Conservation (phyloP, 2,888 invertebrate species). For the Dione juno region DNA sequence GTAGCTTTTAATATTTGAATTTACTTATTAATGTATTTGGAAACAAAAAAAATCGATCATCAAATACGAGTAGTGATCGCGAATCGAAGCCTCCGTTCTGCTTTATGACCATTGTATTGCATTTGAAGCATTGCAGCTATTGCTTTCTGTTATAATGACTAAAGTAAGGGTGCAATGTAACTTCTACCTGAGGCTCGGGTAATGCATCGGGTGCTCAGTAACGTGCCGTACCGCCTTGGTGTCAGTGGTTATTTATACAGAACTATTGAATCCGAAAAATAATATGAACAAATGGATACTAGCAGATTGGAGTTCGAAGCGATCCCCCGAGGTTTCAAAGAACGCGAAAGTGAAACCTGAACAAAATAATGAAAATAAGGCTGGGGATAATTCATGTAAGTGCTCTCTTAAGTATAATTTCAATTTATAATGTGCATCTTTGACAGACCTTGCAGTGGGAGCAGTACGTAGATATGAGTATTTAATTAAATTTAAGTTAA, state of each 20-base stretch:
- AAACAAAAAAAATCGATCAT: too few species aligned
- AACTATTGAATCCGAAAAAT: conserved; percentile 49
- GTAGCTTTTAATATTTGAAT: too few species aligned
- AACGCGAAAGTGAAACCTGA: conserved; percentile 38
- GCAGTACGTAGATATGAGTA: not conserved
- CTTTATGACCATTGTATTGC: too few species aligned
- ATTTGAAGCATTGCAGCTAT: too few species aligned
- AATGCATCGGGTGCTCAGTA: conserved; percentile 42
- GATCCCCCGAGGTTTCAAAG: conserved; percentile 33
- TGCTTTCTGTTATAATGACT: conserved; percentile 65
- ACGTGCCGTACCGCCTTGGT: conserved; percentile 34
- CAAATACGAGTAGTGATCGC: too few species aligned
- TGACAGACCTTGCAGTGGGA: not conserved
- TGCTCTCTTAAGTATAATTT: not conserved
- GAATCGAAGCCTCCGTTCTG: too few species aligned
- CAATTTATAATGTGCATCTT: not conserved
- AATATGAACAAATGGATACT: conserved; percentile 65
- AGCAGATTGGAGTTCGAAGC: conserved; percentile 60
- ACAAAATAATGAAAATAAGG: conserved; percentile 20
- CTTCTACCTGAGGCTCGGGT: conserved; percentile 67
- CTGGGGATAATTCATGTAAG: conserved; percentile 38
- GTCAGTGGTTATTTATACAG: conserved; percentile 29
- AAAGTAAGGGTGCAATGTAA: conserved; percentile 75
- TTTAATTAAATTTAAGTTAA: not conserved
- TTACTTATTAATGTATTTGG: too few species aligned